phyloP scores from a whole-genome alignment of 1,140 invertebrate species.

The Maconellicoccus hirsutus region DNA sequence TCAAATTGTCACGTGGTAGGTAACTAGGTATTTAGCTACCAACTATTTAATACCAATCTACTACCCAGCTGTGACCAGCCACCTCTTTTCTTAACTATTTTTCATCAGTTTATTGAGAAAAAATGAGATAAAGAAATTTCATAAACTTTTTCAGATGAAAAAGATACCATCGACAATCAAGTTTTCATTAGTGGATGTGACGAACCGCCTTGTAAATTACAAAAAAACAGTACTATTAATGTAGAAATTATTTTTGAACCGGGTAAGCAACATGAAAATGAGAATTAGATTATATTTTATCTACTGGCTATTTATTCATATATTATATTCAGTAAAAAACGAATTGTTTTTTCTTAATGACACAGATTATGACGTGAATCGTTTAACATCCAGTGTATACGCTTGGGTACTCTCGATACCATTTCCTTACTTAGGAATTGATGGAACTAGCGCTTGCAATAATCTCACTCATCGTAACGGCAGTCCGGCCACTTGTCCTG shows the following conservation, averaged over 20 bases:
- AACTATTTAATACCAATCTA: no score
- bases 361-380: conserved; percentile 38
- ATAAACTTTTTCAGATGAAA: conserved; percentile 2
- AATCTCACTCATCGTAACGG: conserved; percentile 45
- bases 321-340: no score
- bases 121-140: no score
- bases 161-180: conserved; percentile 11
- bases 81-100: no score
- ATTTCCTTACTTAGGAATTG: conserved; percentile 61
- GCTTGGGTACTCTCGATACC: conserved; percentile 47
- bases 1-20: no score
- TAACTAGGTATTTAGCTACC: no score
- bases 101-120: no score
- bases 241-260: conserved; percentile 25
- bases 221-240: conserved; percentile 21
- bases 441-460: conserved; percentile 52
- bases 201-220: conserved; percentile 16
- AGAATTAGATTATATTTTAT: no score
- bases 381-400: conserved; percentile 42
- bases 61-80: no score
- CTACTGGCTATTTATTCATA: no score
- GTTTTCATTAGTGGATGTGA: conserved; percentile 11
- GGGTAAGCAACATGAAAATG: no score
- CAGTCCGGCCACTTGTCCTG: conserved; percentile 47
- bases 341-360: conserved; percentile 32